These are phyloP conservation scores for Lucinisca nassula DNA, from an alignment of 2,888 invertebrate genomes.

Conservation along the genomic window DNA sequence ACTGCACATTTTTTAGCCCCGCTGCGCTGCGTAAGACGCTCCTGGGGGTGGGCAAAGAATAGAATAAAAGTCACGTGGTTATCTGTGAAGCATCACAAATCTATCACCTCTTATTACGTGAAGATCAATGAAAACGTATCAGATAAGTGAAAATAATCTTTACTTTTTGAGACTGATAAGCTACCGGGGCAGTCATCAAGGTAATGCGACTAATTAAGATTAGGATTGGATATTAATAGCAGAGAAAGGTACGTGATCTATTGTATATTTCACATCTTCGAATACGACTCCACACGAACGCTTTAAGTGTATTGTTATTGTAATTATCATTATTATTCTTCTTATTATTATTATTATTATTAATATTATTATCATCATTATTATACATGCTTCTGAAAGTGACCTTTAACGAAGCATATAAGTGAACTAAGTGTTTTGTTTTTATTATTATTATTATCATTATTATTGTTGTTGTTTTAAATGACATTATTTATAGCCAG, in stretches of 20 bases:
- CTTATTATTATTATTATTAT: too few relatives aligned
- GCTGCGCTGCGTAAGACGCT: not conserved
- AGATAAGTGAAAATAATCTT: not conserved
- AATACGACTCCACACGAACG: too few relatives aligned
- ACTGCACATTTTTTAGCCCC: not conserved
- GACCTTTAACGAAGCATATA: too few relatives aligned
- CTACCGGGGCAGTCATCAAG: not conserved
- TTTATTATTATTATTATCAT: too few relatives aligned
- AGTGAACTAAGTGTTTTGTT: too few relatives aligned
- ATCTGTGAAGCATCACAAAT: not conserved
- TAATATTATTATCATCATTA: too few relatives aligned
- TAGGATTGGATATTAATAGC: not conserved
- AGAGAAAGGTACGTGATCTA: not conserved
- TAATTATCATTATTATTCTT: too few relatives aligned
- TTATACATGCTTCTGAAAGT: too few relatives aligned
- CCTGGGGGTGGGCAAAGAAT: not conserved
- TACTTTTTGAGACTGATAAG: not conserved
- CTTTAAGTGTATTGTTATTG: too few relatives aligned
- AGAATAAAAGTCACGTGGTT: constrained; percentile 14
- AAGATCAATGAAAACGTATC: not conserved
- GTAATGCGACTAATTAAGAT: not conserved
- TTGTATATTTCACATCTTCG: not conserved
- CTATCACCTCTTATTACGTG: not conserved
- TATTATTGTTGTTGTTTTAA: too few relatives aligned
- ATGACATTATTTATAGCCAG: too few relatives aligned